Percentiles rank a stretch among this genome's conserved stretches.
These are phyloP conservation scores for Balanococcus diminutus DNA, from an alignment of 2,888 invertebrate species.

Conservation along the genomic window DNA sequence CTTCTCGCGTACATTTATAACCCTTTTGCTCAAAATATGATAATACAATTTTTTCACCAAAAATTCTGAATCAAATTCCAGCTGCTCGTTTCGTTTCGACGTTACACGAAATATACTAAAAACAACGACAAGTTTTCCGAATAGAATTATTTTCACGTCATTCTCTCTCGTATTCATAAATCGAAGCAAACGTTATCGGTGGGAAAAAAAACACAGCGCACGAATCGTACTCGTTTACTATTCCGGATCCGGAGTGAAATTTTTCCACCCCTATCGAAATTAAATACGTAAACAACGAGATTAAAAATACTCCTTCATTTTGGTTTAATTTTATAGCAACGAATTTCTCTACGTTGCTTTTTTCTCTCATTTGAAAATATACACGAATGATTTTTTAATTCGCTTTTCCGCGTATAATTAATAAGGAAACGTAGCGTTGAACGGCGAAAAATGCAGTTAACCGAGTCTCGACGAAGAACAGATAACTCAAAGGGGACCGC, in stretches of 20 bases:
- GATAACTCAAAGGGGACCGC: background rate
- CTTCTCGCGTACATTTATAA: background rate
- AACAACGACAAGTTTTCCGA: background rate
- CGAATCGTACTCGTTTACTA: too few relatives aligned
- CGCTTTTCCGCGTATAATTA: background rate
- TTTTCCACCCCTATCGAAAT: background rate
- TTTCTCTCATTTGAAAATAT: background rate
- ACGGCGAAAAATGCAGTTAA: background rate
- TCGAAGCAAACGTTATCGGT: background rate
- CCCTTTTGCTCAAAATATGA: background rate
- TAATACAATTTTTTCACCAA: background rate
- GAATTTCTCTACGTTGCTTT: background rate
- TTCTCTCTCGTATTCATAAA: background rate
- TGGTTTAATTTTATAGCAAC: background rate
- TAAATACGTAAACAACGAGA: conserved; percentile 1
- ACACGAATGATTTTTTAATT: conserved; percentile 4
- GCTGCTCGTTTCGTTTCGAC: background rate
- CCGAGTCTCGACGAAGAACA: background rate
- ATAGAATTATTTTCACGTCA: conserved; percentile 9
- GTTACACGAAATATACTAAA: background rate
- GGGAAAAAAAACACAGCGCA: background rate
- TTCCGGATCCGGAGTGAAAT: background rate
- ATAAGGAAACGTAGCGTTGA: background rate
- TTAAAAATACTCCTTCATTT: background rate
- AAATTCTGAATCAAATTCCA: background rate